Conservation (phyloP, 2,888 invertebrate species). For the Himalopsyche kuldschensis region DNA sequence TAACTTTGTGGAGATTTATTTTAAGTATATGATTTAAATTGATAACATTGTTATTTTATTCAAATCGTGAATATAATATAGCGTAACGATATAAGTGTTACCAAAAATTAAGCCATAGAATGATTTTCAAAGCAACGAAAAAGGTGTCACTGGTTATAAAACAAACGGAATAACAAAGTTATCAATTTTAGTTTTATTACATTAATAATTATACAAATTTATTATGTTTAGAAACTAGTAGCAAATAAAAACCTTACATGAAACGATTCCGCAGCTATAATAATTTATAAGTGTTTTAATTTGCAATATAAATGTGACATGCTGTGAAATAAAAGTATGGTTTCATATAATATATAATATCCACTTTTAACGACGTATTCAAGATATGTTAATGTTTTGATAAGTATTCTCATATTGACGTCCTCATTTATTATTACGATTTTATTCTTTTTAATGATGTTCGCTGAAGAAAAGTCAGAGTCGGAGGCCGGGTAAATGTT, state of each 20-base stretch:
- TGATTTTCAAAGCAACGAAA: too few species aligned
- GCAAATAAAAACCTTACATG: background rate
- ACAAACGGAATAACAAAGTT: too few species aligned
- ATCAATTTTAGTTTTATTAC: too few species aligned
- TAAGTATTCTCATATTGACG: background rate
- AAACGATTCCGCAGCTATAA: background rate
- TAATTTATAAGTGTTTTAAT: background rate
- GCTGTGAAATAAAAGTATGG: background rate
- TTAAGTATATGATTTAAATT: too few species aligned
- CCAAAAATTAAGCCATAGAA: too few species aligned
- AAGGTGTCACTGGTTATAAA: too few species aligned
- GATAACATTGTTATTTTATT: too few species aligned
- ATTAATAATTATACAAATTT: too few species aligned
- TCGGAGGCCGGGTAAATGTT: background rate
- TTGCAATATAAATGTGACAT: background rate
- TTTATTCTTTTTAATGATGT: background rate
- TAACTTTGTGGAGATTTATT: too few species aligned
- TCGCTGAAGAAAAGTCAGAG: background rate
- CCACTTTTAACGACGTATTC: background rate
- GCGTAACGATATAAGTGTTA: too few species aligned
- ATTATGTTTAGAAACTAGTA: too few species aligned
- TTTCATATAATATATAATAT: background rate
- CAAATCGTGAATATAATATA: too few species aligned
- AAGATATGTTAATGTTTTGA: background rate
- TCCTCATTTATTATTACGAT: background rate